Percentiles rank a stretch among this genome's conserved stretches.
Conservation (phyloP, 2,797 vertebrate genomes). For the Psittacula derbiana region DNA sequence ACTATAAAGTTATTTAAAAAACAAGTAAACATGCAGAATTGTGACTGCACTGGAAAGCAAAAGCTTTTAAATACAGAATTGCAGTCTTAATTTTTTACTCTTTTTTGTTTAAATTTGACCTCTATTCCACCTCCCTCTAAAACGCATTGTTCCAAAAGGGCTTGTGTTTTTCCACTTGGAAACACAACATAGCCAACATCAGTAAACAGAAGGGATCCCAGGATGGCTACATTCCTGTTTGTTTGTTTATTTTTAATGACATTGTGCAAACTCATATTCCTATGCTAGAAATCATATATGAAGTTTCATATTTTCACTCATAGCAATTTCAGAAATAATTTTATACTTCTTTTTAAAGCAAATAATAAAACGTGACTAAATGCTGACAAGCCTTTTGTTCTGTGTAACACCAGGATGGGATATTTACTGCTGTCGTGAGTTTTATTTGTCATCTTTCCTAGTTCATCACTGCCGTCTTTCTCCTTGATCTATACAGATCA, state of each 20-base stretch:
- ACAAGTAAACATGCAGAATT: not conserved
- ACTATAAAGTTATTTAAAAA: constrained; percentile 21
- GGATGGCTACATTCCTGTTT: not conserved
- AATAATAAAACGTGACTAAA: not conserved
- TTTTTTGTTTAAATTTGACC: constrained; percentile 33
- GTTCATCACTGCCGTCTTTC: constrained; percentile 23
- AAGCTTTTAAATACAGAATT: not conserved
- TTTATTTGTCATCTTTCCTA: constrained; percentile 19
- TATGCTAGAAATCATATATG: not conserved
- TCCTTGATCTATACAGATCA: constrained; percentile 29
- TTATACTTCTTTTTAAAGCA: not conserved
- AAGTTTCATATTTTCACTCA: not conserved
- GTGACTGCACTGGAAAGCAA: not conserved
- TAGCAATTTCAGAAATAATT: not conserved
- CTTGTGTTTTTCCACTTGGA: constrained; percentile 25
- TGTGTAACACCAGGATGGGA: not conserved
- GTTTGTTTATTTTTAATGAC: not conserved
- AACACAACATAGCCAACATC: not conserved
- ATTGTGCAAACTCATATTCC: not conserved
- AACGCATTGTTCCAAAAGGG: not conserved
- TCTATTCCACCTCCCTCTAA: constrained; percentile 25
- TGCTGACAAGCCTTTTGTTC: not conserved
- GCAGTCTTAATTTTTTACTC: not conserved
- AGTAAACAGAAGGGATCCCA: not conserved
- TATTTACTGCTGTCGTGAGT: constrained; percentile 17